Conservation (phyloP, 1,140 invertebrate genomes). For the Sinella curviseta region DNA sequence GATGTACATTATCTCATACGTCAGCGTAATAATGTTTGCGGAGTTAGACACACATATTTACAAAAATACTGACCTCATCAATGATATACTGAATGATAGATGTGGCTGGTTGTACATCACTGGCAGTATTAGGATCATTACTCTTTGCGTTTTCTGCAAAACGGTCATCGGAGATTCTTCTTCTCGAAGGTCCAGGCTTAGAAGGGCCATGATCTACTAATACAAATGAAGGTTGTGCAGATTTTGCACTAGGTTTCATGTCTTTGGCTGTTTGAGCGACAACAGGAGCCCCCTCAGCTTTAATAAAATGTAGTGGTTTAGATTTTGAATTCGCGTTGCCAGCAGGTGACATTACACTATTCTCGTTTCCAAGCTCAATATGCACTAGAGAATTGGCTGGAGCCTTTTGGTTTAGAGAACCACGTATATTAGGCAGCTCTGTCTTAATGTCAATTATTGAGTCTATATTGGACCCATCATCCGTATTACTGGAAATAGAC, state of each 20-base stretch:
- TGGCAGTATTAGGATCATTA: background rate
- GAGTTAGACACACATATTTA: background rate
- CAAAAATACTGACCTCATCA: constrained; percentile 23
- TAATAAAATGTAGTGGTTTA: too few species aligned
- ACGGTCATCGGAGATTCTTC: background rate
- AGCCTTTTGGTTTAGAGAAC: too few species aligned
- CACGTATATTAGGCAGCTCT: too few species aligned
- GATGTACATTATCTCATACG: too few species aligned
- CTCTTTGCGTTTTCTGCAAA: background rate
- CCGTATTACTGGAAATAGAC: background rate
- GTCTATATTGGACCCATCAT: background rate
- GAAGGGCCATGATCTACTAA: background rate
- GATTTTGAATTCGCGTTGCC: background rate
- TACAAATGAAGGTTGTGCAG: background rate
- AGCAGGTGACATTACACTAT: background rate
- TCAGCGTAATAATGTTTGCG: too few species aligned
- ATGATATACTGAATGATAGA: constrained; percentile 40
- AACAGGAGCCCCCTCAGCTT: too few species aligned
- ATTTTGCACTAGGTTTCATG: background rate
- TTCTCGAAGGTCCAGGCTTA: background rate
- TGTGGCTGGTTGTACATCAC: background rate
- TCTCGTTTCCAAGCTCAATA: background rate
- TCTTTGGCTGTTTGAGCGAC: too few species aligned
- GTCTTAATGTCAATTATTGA: background rate
- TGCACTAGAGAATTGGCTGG: background rate